These are phyloP conservation scores for Amphiprion ocellaris DNA, from an alignment of 2,113 vertebrate species.

Conservation along the genomic window DNA sequence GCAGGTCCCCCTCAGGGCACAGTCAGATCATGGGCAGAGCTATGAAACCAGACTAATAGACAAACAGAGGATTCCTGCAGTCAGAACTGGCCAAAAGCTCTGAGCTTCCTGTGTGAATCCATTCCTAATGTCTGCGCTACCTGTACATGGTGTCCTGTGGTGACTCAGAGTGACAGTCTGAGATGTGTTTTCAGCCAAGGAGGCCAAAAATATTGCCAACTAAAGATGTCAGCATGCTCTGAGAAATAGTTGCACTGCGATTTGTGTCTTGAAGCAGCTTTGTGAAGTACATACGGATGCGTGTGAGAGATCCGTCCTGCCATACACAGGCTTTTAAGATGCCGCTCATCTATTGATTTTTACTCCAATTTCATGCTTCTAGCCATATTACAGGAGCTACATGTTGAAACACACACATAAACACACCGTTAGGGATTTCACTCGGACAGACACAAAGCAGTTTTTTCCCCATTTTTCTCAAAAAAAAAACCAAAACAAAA, in stretches of 20 bases:
- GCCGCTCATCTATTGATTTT: conserved; percentile 42
- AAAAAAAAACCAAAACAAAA: not conserved
- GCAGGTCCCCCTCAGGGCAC: conserved; percentile 32
- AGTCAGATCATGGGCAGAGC: conserved; percentile 40
- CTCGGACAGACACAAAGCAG: not conserved
- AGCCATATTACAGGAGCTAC: not conserved
- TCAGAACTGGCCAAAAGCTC: too few relatives aligned
- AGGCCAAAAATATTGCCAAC: not conserved
- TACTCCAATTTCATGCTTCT: conserved; percentile 21
- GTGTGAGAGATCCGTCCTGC: not conserved
- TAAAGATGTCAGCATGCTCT: not conserved
- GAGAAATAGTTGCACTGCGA: not conserved
- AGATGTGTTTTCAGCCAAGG: not conserved
- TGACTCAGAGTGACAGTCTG: too few relatives aligned
- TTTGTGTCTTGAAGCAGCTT: not conserved
- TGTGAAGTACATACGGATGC: not conserved
- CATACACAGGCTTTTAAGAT: conserved; percentile 13
- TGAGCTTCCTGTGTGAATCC: too few relatives aligned
- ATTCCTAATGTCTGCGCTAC: not conserved
- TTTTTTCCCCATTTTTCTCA: not conserved
- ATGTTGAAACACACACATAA: not conserved
- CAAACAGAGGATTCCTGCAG: not conserved
- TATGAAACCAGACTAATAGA: conserved; percentile 41
- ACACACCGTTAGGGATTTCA: too few relatives aligned
- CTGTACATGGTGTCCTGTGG: not conserved